Evolutionary conservation across 1,140 invertebrate genomes (phyloP).

Genomic region (Octopus bimaculoides): DNA sequence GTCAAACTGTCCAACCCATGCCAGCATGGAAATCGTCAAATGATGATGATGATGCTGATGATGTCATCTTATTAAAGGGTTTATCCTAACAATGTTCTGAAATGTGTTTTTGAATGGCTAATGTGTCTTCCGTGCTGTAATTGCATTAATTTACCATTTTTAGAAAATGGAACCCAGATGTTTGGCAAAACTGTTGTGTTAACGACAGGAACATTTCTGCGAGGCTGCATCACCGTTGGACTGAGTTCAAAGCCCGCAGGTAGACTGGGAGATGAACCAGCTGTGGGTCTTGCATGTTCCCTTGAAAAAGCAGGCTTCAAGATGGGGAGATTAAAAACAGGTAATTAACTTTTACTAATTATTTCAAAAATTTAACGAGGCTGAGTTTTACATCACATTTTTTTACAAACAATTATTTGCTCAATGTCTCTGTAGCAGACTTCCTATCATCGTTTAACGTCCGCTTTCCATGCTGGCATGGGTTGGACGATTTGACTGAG

Average conservation of each 20-base stretch:
- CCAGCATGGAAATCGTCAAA: not conserved
- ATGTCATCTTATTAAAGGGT: not conserved
- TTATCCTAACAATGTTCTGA: too few species aligned
- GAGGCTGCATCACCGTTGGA: constrained; percentile 86
- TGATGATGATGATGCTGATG: not conserved
- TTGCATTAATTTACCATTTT: not conserved
- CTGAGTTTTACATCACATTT: too few species aligned
- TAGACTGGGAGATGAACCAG: constrained; percentile 77
- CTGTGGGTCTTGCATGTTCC: constrained; percentile 79
- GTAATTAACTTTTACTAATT: constrained; percentile 48
- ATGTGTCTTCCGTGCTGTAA: too few species aligned
- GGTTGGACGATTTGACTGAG: too few species aligned
- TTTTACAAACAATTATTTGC: too few species aligned
- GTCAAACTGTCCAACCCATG: too few species aligned
- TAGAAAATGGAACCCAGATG: constrained; percentile 59
- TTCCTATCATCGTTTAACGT: too few species aligned
- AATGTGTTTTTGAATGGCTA: too few species aligned
- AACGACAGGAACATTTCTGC: constrained; percentile 91
- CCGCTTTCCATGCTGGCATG: too few species aligned
- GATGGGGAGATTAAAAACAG: constrained; percentile 87
- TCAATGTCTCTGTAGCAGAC: too few species aligned
- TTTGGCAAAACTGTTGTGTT: constrained; percentile 73
- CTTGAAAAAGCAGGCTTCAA: constrained; percentile 71
- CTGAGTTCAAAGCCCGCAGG: constrained; percentile 77
- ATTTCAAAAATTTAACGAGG: not conserved